Evolutionary conservation across 2,888 invertebrate species (phyloP), one percentile per base, ranked within the genome.

Genomic region (Caenorhabditis auriculariae): DNA sequence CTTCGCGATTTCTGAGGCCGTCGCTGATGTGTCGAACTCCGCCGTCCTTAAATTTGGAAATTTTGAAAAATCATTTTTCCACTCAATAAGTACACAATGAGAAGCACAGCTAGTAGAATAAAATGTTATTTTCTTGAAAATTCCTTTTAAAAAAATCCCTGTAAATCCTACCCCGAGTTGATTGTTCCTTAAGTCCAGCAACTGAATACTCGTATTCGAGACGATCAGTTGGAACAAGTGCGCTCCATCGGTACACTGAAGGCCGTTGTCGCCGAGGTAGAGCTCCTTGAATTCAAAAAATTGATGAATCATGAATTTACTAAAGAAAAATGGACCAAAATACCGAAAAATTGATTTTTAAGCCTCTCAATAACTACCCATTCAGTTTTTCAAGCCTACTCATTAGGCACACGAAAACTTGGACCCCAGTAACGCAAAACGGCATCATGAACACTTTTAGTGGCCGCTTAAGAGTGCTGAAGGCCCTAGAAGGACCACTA

Each of bases 221-320:
- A 87, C 87, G 60, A 93, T 85, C 76, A 92, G 84, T 47, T 88
- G 87, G 41, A 88, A 89, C 21, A 93, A 85, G 74, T 90, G 90
- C 55, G 87, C 86, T 15, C 91, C 91, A 84, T 93, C 92, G 27
- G 86, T 84, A 26, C 87, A 85, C 48, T 87, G 86, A 67, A 93
- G 85, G 60, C 87, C 85, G 82, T 93, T 93, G 83, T 91, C 90
- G 41, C 90, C 90, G 60, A 93, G 84, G 79, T 91, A 89, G 47
- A 93, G 85, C 84, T 93, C 91, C 59, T 61, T 41, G 4, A 50
- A 37, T 19, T 5, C 88, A 87, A n/a, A n/a, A n/a, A n/a, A n/a
- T n/a, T n/a, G n/a, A n/a, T n/a, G n/a, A n/a, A n/a, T n/a, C 41
- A 17, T 41, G 9, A 9, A 41, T 41, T n/a, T 15, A n/a, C n/a